Conservation (phyloP, 92 coral and sea anemone species). For the Galaxea fascicularis region DNA sequence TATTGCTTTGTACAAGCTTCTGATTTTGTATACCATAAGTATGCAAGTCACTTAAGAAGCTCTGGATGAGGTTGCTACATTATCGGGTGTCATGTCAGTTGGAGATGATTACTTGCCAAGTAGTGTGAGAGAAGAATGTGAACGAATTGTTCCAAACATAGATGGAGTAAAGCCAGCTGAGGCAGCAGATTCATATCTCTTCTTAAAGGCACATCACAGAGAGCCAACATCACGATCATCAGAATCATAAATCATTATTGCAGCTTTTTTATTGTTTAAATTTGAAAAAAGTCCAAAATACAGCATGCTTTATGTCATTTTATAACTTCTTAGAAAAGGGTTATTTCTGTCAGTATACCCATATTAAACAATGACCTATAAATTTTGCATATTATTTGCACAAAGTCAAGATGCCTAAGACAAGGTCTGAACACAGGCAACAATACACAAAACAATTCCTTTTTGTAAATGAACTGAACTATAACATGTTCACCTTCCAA, state of each 20-base stretch:
- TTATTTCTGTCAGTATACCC: not conserved
- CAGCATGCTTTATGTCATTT: not conserved
- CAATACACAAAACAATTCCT: not conserved
- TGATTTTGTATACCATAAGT: constrained; percentile 32
- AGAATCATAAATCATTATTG: constrained; percentile 6
- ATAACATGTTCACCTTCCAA: constrained; percentile 5
- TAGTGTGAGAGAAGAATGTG: constrained; percentile 62
- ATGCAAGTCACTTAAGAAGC: constrained; percentile 57
- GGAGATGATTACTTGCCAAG: constrained; percentile 60
- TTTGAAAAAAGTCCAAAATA: too few species aligned
- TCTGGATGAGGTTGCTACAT: constrained; percentile 66
- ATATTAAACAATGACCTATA: not conserved
- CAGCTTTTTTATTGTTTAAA: constrained; percentile 5
- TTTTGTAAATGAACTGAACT: not conserved
- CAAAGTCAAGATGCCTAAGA: not conserved
- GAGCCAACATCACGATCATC: constrained; percentile 33
- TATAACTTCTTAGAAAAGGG: not conserved
- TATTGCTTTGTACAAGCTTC: not conserved
- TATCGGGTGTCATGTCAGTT: constrained; percentile 64
- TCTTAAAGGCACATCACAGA: constrained; percentile 60
- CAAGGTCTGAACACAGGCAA: constrained; percentile 1
- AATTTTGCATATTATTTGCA: constrained; percentile 12
- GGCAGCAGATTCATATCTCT: constrained; percentile 64
- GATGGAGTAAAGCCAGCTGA: constrained; percentile 69
- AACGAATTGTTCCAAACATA: constrained; percentile 58